A percentile compares a stretch with the other conserved stretches of the same genome.
Conservation (phyloP, 2,797 vertebrate genomes). For the Acrossocheilus fasciatus region DNA sequence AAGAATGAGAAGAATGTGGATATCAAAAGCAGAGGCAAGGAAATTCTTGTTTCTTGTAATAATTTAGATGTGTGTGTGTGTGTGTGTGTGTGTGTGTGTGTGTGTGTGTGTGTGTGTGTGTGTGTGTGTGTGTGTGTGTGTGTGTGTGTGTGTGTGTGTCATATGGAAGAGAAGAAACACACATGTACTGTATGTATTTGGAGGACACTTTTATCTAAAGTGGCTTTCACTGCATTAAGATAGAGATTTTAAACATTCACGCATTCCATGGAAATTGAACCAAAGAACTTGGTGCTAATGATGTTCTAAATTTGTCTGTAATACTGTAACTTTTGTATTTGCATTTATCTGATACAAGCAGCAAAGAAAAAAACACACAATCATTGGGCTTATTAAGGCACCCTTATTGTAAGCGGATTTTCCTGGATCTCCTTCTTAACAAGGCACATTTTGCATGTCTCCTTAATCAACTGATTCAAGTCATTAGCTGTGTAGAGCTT, state of each 20-base stretch:
- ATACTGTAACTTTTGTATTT: too few species aligned
- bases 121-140: not conserved
- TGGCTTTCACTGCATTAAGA: not conserved
- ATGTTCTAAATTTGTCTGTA: not conserved
- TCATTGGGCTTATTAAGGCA: not conserved
- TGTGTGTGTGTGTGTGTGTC: not conserved
- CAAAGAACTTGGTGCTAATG: not conserved
- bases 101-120: not conserved
- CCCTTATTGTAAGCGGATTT: too few species aligned
- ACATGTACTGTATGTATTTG: not conserved
- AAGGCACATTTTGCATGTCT: not conserved
- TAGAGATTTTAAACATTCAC: not conserved
- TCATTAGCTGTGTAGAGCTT: too few species aligned
- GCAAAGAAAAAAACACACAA: not conserved
- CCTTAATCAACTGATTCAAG: too few species aligned
- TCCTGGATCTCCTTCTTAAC: too few species aligned
- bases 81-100: not conserved
- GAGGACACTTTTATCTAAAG: not conserved
- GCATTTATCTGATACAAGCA: too few species aligned
- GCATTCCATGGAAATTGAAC: not conserved
- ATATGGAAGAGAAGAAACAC: not conserved
- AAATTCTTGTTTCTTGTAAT: not conserved
- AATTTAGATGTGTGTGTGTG: not conserved
- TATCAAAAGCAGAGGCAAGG: not conserved
- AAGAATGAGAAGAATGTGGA: not conserved